A percentile compares a stretch with the other conserved stretches of the same genome.
These are phyloP conservation scores for Ictidomys tridecemlineatus DNA, from an alignment of 2,113 vertebrate species.

Conservation along the genomic window DNA sequence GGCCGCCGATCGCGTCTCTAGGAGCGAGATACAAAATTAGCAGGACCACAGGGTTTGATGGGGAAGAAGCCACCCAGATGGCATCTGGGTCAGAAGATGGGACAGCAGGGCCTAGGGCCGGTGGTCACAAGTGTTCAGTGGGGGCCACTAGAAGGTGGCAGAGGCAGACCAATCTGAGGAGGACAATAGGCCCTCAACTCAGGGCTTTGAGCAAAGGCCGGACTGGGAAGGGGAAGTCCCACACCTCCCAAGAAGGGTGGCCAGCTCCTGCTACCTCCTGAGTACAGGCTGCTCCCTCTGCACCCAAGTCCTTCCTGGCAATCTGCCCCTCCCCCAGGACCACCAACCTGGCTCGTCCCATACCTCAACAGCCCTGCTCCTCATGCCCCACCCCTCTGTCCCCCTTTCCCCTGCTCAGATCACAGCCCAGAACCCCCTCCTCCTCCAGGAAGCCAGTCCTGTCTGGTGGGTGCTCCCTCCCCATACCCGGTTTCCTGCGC, in stretches of 20 bases:
- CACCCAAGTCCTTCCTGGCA: background rate
- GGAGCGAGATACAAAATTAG: background rate
- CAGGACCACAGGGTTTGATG: fast-evolving
- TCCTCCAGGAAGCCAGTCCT: background rate
- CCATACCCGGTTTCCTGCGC: background rate
- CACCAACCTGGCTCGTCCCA: too few relatives aligned
- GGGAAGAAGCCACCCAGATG: background rate
- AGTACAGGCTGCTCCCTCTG: background rate
- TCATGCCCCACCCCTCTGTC: background rate
- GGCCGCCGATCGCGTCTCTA: too few relatives aligned
- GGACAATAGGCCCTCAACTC: too few relatives aligned
- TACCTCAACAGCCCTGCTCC: too few relatives aligned
- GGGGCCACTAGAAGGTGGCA: background rate
- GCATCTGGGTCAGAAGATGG: too few relatives aligned
- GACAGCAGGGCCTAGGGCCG: background rate
- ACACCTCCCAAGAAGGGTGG: too few relatives aligned
- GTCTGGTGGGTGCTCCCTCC: too few relatives aligned
- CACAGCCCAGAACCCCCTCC: background rate
- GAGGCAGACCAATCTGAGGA: too few relatives aligned
- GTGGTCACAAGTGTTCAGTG: background rate
- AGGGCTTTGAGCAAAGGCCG: background rate
- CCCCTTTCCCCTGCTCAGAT: background rate
- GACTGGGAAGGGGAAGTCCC: background rate
- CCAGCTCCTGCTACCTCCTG: background rate
- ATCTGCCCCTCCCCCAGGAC: too few relatives aligned